Evolutionary conservation across 1,140 invertebrate species (phyloP).

Genomic region (Periplaneta americana): DNA sequence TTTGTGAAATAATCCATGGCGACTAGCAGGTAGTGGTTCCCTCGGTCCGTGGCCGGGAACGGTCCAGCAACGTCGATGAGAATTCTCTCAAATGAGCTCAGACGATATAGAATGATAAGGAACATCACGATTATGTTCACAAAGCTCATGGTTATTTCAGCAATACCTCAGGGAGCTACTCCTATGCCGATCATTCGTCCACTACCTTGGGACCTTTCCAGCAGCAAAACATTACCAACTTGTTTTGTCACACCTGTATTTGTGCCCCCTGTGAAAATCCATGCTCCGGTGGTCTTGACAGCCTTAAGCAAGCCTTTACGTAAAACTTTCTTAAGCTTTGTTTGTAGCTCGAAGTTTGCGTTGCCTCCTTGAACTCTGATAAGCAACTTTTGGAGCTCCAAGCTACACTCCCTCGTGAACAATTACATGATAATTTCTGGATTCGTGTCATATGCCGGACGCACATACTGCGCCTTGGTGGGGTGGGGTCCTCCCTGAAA

Average conservation of each 20-base stretch:
- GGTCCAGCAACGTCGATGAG: too few species aligned
- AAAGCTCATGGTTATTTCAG: conserved; percentile 90
- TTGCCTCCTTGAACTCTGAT: conserved; percentile 97
- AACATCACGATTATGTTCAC: conserved; percentile 76
- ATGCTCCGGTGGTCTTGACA: conserved; percentile 94
- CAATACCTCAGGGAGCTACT: conserved; percentile 96
- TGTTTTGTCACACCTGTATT: conserved; percentile 91
- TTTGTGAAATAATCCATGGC: too few species aligned
- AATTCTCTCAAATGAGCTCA: too few species aligned
- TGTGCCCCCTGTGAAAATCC: conserved; percentile 94
- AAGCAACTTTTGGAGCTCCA: conserved; percentile 90
- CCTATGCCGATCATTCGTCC: conserved; percentile 92
- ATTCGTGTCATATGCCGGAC: conserved; percentile 87
- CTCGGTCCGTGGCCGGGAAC: too few species aligned
- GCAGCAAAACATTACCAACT: conserved; percentile 84
- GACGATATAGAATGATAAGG: conserved; percentile 82
- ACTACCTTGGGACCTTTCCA: conserved; percentile 81
- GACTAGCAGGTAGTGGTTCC: too few species aligned
- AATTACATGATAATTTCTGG: conserved; percentile 89
- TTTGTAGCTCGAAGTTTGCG: conserved; percentile 91
- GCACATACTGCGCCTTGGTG: conserved; percentile 92
- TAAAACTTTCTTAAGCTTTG: conserved; percentile 89
- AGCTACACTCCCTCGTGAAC: conserved; percentile 88
- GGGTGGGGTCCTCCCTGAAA: conserved; percentile 95
- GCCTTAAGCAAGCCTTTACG: conserved; percentile 94